These are phyloP conservation scores for Drosophila greeni DNA, from an alignment of 2,888 invertebrate genomes.

Conservation along the genomic window DNA sequence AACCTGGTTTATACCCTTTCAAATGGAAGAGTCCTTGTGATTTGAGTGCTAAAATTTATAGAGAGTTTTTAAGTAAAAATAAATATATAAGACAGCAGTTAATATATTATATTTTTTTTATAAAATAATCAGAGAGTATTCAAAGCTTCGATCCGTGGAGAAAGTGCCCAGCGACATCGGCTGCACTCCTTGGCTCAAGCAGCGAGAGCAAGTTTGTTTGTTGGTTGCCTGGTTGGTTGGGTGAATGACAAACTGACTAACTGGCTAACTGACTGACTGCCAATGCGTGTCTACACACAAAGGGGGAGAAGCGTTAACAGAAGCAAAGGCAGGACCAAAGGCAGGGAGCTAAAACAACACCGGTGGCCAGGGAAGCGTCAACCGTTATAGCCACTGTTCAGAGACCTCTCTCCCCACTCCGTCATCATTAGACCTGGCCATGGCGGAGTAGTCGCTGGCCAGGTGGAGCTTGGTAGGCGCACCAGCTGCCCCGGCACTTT, in stretches of 20 bases:
- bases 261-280: constrained; percentile 37
- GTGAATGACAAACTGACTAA: constrained; percentile 36
- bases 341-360: constrained; percentile 35
- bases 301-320: constrained; percentile 31
- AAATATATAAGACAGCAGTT: no score
- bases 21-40: neutral
- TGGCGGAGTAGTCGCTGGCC: constrained; percentile 28
- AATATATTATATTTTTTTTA: neutral
- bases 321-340: constrained; percentile 6
- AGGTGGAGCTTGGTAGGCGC: constrained; percentile 12
- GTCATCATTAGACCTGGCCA: constrained; percentile 68
- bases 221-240: constrained; percentile 41
- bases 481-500: constrained; percentile 54
- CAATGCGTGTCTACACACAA: constrained; percentile 60
- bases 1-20: constrained; percentile 11
- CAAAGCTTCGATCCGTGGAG: neutral
- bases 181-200: constrained; percentile 58
- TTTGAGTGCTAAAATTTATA: neutral
- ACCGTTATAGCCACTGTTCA: constrained; percentile 55
- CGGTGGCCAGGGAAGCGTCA: constrained; percentile 21
- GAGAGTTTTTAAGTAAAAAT: neutral
- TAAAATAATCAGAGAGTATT: neutral
- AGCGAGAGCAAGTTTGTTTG: constrained; percentile 62
- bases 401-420: constrained; percentile 45
- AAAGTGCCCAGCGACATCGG: constrained; percentile 9